Conservation (phyloP, 2,113 vertebrate genomes). For the Raja brachyura region DNA sequence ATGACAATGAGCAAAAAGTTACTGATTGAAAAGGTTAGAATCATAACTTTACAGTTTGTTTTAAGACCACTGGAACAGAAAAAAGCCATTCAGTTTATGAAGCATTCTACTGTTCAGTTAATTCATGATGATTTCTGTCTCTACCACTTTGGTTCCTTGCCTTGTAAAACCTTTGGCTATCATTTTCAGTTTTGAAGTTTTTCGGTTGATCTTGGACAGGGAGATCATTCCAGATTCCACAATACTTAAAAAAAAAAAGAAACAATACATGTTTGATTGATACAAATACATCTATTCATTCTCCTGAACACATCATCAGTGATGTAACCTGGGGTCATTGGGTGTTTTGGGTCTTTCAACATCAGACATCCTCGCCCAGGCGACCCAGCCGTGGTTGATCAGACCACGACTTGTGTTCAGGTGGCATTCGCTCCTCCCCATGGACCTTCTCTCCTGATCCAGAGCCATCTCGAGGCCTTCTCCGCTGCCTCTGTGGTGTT, state of each 20-base stretch:
- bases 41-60: background rate
- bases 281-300: too few species aligned
- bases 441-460: too few species aligned
- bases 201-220: background rate
- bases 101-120: background rate
- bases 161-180: background rate
- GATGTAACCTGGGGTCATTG: too few species aligned
- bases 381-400: too few species aligned
- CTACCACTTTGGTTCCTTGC: background rate
- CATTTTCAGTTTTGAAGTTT: background rate
- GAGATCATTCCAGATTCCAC: background rate
- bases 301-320: too few species aligned
- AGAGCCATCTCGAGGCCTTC: too few species aligned
- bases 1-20: slow-evolving; percentile 99
- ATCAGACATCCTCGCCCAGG: too few species aligned
- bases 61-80: background rate
- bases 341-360: too few species aligned
- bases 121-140: background rate
- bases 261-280: too few species aligned
- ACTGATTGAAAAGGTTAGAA: slow-evolving; percentile 91
- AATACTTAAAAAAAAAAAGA: background rate
- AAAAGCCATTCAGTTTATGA: background rate
- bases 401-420: too few species aligned
- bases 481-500: too few species aligned
- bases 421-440: too few species aligned